Evolutionary conservation across 1,140 invertebrate genomes (phyloP), one percentile per base, ranked within the genome.

Genomic region (Orussus abietinus): DNA sequence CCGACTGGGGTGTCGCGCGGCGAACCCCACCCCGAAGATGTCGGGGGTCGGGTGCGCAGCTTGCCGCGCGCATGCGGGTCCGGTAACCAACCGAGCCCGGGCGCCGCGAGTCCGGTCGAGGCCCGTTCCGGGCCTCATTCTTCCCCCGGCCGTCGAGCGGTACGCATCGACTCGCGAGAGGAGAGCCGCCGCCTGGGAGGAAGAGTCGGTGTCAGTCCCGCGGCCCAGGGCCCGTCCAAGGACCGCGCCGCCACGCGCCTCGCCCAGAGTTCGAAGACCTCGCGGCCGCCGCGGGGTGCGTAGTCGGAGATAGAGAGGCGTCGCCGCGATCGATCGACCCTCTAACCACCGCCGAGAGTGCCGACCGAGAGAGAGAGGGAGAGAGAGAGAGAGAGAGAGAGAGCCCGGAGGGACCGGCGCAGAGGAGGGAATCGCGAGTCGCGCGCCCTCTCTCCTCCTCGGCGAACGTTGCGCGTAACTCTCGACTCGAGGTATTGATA

Each of bases 101-200:
- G 51, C 51, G 54, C 38, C 32, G 43, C 36, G 42, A 42, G 42
- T 44, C 42, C 36, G 25, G 20, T 29, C 35, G 35, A 11, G 51
- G 46, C 36, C 38, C 51, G 19, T 50, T 54, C 45, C 47, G 41
- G 42, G 41, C 26, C 47, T 57, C 55, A 62, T 59, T 62, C 52
- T 59, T 62, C 58, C 55, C 42, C 47, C 39, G 49, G 43, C 48
- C 46, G 53, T 50, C 46, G 53, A 47, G 36, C 40, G 31, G 57
- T 35, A 50, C 46, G 34, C 44, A 48, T 50, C 50, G 47, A 30
- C 28, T n/a, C n/a, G n/a, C n/a, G n/a, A n/a, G n/a, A n/a, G n/a
- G n/a, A n/a, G n/a, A n/a, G n/a, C n/a, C n/a, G n/a, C n/a, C n/a
- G n/a, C n/a, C n/a, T n/a, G n/a, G n/a, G n/a, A n/a, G n/a, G n/a